These are phyloP conservation scores for Martes flavigula DNA, from an alignment of 2,797 vertebrate genomes.

Conservation along the genomic window DNA sequence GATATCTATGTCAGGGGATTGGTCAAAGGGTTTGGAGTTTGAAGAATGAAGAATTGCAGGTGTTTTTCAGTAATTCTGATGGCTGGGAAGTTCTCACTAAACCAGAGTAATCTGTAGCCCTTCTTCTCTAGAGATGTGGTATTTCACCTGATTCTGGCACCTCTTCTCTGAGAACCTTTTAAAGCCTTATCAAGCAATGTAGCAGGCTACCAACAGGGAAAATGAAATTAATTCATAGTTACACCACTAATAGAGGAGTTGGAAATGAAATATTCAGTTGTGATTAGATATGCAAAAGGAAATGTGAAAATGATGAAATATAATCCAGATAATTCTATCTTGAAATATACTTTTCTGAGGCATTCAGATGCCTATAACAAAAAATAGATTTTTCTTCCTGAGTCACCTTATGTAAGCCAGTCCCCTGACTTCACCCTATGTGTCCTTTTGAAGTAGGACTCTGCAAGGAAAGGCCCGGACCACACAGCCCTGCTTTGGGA, in stretches of 20 bases:
- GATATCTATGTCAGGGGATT: neutral
- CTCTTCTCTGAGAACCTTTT: neutral
- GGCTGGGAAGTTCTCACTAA: neutral
- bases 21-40: neutral
- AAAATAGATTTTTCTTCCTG: neutral
- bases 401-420: neutral
- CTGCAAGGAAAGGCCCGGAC: neutral
- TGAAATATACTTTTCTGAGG: conserved; percentile 22
- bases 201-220: neutral
- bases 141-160: neutral
- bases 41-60: neutral
- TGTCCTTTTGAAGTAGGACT: neutral
- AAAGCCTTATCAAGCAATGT: neutral
- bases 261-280: neutral
- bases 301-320: neutral
- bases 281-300: neutral
- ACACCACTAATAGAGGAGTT: neutral
- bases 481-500: neutral
- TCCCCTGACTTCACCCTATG: too few relatives aligned
- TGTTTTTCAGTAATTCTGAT: neutral
- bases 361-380: neutral
- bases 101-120: neutral
- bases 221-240: neutral
- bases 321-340: neutral
- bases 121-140: conserved; percentile 25